Conservation (phyloP, 2,113 vertebrate species). For the Seriola aureovittata region DNA sequence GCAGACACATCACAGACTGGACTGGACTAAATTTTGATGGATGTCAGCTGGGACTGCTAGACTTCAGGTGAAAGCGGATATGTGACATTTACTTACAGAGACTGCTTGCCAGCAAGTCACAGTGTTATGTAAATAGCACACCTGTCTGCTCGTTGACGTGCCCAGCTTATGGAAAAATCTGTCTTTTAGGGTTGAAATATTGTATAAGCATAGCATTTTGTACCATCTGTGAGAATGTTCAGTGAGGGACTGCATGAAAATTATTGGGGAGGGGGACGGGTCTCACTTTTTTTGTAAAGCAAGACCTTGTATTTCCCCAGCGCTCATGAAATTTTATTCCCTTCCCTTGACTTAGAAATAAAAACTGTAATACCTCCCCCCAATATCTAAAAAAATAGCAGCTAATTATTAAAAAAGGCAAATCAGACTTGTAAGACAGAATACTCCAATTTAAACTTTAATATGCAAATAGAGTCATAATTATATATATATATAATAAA, state of each 20-base stretch:
- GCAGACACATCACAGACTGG: slow-evolving; percentile 59
- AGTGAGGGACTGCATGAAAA: not conserved
- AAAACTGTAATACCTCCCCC: too few relatives aligned
- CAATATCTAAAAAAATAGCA: not conserved
- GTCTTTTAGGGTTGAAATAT: slow-evolving; percentile 67
- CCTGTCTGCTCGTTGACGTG: slow-evolving; percentile 75
- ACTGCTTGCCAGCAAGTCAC: slow-evolving; percentile 63
- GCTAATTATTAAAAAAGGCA: not conserved
- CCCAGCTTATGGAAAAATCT: slow-evolving; percentile 71
- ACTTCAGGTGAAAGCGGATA: slow-evolving; percentile 72
- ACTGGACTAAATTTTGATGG: slow-evolving; percentile 75
- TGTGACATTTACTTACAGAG: slow-evolving; percentile 84
- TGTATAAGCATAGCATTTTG: slow-evolving; percentile 54
- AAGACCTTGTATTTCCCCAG: not conserved
- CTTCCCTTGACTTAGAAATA: not conserved
- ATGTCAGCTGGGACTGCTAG: slow-evolving; percentile 75
- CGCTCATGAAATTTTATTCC: not conserved
- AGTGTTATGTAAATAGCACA: slow-evolving; percentile 85
- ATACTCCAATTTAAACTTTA: not conserved
- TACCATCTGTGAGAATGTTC: slow-evolving; percentile 67
- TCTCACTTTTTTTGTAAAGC: not conserved
- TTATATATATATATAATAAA: not conserved
- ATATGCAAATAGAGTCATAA: not conserved
- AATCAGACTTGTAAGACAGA: not conserved
- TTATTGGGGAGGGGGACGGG: not conserved